Conservation (phyloP, 2,888 invertebrate species). For the Eueremaeus valkanovi region DNA sequence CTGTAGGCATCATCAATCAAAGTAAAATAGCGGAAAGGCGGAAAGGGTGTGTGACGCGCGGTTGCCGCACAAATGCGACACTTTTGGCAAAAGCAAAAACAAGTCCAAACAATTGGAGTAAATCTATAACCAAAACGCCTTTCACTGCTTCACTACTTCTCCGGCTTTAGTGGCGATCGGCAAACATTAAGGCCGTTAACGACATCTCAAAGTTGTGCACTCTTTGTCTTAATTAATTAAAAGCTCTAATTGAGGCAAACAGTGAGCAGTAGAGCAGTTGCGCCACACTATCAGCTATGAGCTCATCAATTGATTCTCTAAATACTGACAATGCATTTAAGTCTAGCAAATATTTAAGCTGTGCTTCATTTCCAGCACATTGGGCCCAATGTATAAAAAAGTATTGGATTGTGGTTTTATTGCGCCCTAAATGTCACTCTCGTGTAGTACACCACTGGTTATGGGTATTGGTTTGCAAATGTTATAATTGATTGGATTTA, state of each 20-base stretch:
- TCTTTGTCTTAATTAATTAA: constrained; percentile 30
- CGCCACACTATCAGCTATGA: not conserved
- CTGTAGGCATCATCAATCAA: constrained; percentile 32
- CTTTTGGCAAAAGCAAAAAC: constrained; percentile 17
- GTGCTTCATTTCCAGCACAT: not conserved
- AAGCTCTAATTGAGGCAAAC: constrained; percentile 1
- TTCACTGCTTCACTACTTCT: no score
- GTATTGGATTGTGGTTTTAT: not conserved
- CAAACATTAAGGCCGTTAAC: not conserved
- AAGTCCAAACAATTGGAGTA: constrained; percentile 14
- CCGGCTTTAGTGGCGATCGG: not conserved
- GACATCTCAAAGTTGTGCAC: not conserved
- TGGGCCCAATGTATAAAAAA: not conserved
- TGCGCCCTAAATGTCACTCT: constrained; percentile 23
- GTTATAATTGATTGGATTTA: not conserved
- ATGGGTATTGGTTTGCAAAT: not conserved
- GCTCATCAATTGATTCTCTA: not conserved
- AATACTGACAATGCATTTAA: not conserved
- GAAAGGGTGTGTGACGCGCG: constrained; percentile 21
- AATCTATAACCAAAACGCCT: not conserved
- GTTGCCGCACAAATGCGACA: constrained; percentile 10
- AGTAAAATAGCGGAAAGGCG: constrained; percentile 35
- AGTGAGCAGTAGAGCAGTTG: no score
- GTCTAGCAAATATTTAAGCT: not conserved
- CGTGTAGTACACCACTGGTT: not conserved